These are phyloP conservation scores for Macropus fuliginosus DNA, from an alignment of 2,797 vertebrate species.

Conservation along the genomic window DNA sequence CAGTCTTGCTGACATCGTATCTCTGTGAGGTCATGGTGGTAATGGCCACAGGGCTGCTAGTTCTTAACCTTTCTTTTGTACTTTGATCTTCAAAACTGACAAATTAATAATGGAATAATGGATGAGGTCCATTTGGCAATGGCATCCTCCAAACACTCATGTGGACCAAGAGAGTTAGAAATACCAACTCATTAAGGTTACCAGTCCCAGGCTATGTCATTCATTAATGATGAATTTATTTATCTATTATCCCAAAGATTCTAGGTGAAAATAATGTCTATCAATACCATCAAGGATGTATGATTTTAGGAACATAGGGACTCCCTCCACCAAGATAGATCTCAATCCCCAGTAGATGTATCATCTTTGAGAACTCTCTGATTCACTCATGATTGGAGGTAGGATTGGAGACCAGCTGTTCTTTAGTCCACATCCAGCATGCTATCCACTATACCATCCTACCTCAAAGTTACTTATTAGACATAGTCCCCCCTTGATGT, in stretches of 20 bases:
- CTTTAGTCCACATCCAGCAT: background rate
- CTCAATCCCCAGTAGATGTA: background rate
- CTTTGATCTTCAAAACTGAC: slow-evolving; percentile 49
- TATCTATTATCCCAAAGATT: background rate
- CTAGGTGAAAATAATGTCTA: background rate
- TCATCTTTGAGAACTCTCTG: background rate
- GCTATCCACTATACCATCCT: background rate
- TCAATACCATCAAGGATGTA: background rate
- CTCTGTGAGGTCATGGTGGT: background rate
- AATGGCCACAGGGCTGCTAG: background rate
- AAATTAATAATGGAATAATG: slow-evolving; percentile 37
- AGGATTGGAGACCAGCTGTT: background rate
- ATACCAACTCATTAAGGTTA: background rate
- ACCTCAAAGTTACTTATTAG: background rate
- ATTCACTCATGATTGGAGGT: background rate
- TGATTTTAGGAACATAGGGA: background rate
- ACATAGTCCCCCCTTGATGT: background rate
- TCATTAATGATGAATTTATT: background rate
- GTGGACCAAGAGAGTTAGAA: background rate
- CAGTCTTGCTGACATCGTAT: slow-evolving; percentile 22
- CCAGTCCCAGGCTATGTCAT: background rate
- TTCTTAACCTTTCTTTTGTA: background rate
- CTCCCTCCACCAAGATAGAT: background rate
- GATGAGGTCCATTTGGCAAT: background rate
- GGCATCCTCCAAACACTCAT: background rate